Base-by-base conservation (phyloP, 2,113 vertebrate species). In the Myxocyprinus asiaticus region DNA sequence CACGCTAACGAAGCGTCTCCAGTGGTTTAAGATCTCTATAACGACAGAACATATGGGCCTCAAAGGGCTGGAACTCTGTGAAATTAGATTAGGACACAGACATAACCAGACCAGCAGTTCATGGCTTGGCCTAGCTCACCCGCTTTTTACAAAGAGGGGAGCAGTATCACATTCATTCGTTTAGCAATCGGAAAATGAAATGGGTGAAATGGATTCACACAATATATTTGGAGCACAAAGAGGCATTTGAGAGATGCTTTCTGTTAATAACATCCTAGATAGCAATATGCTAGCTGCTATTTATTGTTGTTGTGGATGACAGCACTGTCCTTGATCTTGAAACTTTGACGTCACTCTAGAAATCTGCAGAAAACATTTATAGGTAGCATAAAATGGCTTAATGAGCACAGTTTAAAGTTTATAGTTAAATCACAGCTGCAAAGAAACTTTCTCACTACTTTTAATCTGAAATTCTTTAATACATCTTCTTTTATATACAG, bases 1-100 rank as follows among this genome's bases (percentile, higher is more conserved):
- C 87, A 83, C 83, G 90, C 87, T 81, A 84, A 77, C 67, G 65
- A 67, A 51, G 12, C 65, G 62, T 55, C 65, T 82, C 87, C 85
- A 79, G 69, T 77, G 71, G 67, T 77, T 70, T 83, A 79, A 73
- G 82, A 80, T 79, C 71, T 80, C 67, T 80, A 58, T 76, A 75
- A 55, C 47, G 55, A 64, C 43, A 45, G 78, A 83, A 75, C 79
- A 75, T 76, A 67, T 55, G 53, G 61, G 62, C 76, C 82, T 80
- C 67, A 74, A 72, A 75, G 76, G 76, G 70, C 58, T 81, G 67
- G 53, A 78, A 56, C 56, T 78, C 75, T 84, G 82, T 84, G 76
- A 84, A 80, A 84, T 80, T 78, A 71, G 82, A 84, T 84, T 84
- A 84, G 76, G 63, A 47, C 47, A 22, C 77, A 77, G 80, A 82